Evolutionary conservation across 1,140 invertebrate species (phyloP), one percentile per base, ranked within the genome.

Genomic region (Aphelinus atriplicis): DNA sequence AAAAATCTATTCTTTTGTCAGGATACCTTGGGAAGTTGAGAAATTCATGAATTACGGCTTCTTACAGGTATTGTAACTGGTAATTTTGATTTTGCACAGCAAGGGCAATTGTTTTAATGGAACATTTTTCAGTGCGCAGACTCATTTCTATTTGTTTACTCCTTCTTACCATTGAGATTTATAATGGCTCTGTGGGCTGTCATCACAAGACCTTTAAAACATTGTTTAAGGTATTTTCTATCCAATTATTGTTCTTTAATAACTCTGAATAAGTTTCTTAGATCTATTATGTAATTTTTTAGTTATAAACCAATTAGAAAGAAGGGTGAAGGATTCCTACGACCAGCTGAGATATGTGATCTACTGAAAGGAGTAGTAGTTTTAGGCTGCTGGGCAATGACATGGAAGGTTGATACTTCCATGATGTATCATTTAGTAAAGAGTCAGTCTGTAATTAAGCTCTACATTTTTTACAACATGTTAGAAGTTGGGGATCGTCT

Each of bases 401-500:
- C 98, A 88, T 94, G 93, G 77, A 95, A 95, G 81, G 92, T 99
- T 70, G 98, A 99, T 85, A 98, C 97, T 7, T 98, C 98, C 77
- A 96, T 99, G 90, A 94, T 99, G 90, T 99, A 99, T 88, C 98
- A 99, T 88, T 90, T 99, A 78, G 98, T 99, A 47, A 97, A 99
- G 86, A 98, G 96, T 82, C 98, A 99, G 85, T 98, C 97, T 69
- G 96, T 99, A 64, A 99, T 99, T 84, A 99, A 99, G 85, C 89
- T 99, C 63, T 99, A 99, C 85, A 98, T 99, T 84, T 98, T 99
- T 89, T 99, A 97, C 86, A 99, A 99, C 89, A 99, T 99, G 97
- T 88, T 99, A 65, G 98, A 99, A 90, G 97, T 98, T 57, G 96
- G 95, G 42, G 98, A 99, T 89, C 90, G 96, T 78, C 89, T 99